A percentile compares a stretch with the other conserved stretches of the same genome.
Evolutionary conservation across 2,888 invertebrate genomes (phyloP).

Genomic region (Orthonychiurus folsomi): DNA sequence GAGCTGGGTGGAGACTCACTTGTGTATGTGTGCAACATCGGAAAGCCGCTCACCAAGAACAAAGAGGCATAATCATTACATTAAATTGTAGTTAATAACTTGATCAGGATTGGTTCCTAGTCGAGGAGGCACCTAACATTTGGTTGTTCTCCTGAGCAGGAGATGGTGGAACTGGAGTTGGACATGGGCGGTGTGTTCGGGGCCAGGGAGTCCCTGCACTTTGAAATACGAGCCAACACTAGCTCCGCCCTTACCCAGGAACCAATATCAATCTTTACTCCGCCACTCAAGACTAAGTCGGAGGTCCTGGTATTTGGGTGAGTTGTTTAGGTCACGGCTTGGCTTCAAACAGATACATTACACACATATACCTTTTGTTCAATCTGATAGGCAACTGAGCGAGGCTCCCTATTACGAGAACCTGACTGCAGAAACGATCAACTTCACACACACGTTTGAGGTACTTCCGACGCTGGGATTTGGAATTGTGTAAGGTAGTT

Average conservation of each 20-base stretch:
- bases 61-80: conserved; percentile 12
- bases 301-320: conserved; percentile 1
- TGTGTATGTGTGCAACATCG: conserved; percentile 17
- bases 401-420: conserved; percentile 13
- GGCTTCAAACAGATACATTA: background rate
- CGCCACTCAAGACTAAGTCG: background rate
- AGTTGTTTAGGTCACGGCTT: background rate
- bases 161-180: conserved; percentile 20
- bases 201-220: conserved; percentile 1
- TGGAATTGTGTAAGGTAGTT: background rate
- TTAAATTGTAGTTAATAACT: too few relatives aligned
- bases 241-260: conserved; percentile 16
- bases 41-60: conserved; percentile 16
- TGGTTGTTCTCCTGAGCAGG: conserved; percentile 8
- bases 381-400: background rate
- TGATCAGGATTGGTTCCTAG: too few relatives aligned
- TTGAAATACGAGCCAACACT: conserved; percentile 18
- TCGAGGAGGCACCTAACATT: background rate
- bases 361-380: background rate
- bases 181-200: conserved; percentile 21
- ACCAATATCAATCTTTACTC: background rate
- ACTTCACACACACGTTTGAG: conserved; percentile 20
- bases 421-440: conserved; percentile 12
- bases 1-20: background rate
- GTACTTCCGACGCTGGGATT: background rate